These are phyloP conservation scores for Patiria miniata DNA, from an alignment of 35 echinoderm and acorn worm species.

Conservation along the genomic window DNA sequence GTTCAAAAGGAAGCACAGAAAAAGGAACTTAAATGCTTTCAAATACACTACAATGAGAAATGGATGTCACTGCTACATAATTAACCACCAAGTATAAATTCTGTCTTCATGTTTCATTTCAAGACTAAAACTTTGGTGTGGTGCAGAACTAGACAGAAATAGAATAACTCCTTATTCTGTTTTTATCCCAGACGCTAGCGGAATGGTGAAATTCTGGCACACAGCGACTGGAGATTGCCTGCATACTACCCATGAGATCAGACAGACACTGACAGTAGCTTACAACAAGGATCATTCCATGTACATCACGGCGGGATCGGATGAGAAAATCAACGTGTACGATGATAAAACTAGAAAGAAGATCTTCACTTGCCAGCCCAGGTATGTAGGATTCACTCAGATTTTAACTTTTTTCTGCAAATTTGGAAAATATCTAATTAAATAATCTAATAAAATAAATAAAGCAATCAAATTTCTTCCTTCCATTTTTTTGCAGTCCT, in stretches of 20 bases:
- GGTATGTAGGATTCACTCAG: conserved; percentile 42
- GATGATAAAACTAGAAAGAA: conserved; percentile 71
- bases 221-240: conserved; percentile 67
- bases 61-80: no score
- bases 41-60: no score
- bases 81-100: no score
- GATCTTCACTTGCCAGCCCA: conserved; percentile 81
- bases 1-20: no score
- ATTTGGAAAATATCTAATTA: no score
- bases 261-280: conserved; percentile 85
- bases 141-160: neutral
- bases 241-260: conserved; percentile 84
- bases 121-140: no score
- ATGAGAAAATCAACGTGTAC: conserved; percentile 82
- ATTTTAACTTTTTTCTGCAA: conserved; percentile 7
- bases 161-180: neutral
- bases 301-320: conserved; percentile 81
- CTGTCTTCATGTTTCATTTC: no score
- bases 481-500: conserved; percentile 56
- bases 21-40: no score
- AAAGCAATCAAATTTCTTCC: neutral
- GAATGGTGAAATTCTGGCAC: conserved; percentile 94
- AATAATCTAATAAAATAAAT: no score
- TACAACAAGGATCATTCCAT: conserved; percentile 46
- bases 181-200: conserved; percentile 73